A percentile compares a stretch with the other conserved stretches of the same genome.
phyloP scores from a whole-genome alignment of 2,888 invertebrate genomes.

The Caenorhabditis virilis region DNA sequence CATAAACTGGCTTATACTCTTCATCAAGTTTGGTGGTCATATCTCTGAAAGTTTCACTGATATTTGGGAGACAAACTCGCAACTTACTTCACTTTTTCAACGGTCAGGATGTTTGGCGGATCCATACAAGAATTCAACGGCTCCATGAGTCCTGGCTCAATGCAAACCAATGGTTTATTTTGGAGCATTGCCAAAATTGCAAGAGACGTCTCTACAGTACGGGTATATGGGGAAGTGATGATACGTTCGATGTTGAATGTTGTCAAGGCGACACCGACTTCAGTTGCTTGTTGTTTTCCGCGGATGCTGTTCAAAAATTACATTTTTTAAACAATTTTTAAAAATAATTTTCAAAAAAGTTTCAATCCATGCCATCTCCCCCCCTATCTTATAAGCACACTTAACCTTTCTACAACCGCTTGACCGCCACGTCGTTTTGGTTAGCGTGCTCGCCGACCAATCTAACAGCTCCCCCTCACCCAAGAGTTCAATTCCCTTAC shows the following conservation, averaged over 20 bases:
- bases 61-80: not conserved
- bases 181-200: conserved; percentile 37
- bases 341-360: not conserved
- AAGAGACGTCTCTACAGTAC: conserved; percentile 58
- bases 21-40: conserved; percentile 46
- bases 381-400: too few relatives aligned
- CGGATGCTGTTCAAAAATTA: conserved; percentile 56
- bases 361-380: too few relatives aligned
- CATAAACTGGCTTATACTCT: conserved; percentile 51
- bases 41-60: conserved; percentile 10
- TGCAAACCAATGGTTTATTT: conserved; percentile 39
- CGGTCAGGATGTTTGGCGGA: conserved; percentile 49
- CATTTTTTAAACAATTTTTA: not conserved
- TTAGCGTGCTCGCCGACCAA: not conserved
- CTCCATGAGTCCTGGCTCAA: conserved; percentile 66
- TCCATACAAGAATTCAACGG: conserved; percentile 47
- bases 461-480: too few relatives aligned
- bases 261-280: conserved; percentile 55
- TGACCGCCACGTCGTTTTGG: not conserved
- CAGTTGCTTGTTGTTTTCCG: conserved; percentile 58
- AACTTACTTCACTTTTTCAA: conserved; percentile 46
- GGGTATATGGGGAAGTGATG: conserved; percentile 61
- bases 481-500: conserved; percentile 23
- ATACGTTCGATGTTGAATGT: conserved; percentile 55
- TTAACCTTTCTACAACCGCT: too few relatives aligned